Evolutionary conservation across 2,888 invertebrate genomes (phyloP).

Genomic region (Chrysodeixis includens): DNA sequence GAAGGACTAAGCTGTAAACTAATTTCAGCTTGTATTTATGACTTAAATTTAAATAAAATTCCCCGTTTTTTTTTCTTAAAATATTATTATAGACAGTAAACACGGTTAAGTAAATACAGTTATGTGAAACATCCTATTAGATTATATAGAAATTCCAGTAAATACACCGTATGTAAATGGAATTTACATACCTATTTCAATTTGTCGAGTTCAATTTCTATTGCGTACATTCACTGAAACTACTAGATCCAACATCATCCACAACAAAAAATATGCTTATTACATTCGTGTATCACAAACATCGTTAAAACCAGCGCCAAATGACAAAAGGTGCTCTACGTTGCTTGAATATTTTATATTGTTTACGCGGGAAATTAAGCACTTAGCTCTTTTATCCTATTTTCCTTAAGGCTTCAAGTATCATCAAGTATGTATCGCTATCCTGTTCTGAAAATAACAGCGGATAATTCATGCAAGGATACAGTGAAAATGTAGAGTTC

Average conservation of each 20-base stretch:
- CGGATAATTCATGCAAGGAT: no score
- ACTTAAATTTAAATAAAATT: no score
- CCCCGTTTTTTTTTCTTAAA: no score
- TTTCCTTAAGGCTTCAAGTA: not conserved
- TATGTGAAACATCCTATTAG: no score
- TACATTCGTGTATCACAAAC: not conserved
- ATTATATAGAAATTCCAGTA: no score
- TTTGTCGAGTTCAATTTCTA: not conserved
- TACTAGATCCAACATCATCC: not conserved
- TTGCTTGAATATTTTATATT: conserved; percentile 3
- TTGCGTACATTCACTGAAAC: not conserved
- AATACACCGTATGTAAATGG: no score
- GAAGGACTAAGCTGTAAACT: no score
- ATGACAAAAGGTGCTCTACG: conserved; percentile 1
- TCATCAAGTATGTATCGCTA: not conserved
- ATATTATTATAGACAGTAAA: no score
- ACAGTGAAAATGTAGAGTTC: no score
- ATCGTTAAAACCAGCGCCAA: not conserved
- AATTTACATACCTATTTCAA: no score
- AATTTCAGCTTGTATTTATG: no score
- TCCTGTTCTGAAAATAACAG: not conserved
- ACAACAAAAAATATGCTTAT: not conserved
- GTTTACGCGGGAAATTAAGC: conserved; percentile 2
- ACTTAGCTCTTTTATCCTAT: not conserved
- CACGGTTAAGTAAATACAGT: no score